Base-by-base conservation (phyloP, 2,888 invertebrate species). In the Leucophenga maculata region DNA sequence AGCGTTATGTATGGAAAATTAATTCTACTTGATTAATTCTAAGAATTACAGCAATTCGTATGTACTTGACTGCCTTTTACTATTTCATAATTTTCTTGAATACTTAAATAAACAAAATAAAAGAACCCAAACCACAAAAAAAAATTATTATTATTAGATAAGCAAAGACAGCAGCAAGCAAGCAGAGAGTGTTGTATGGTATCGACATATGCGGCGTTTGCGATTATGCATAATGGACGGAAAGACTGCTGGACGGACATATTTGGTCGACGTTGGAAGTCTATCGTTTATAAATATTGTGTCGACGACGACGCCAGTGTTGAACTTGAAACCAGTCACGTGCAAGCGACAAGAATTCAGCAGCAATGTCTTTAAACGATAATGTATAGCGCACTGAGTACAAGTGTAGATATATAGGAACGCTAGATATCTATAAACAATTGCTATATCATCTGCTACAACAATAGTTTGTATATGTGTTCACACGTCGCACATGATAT, bases 301-400 rank as follows among this genome's bases (percentile, higher is more conserved):
- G 8, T 8, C 16, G 50, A 16, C 50, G 70, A 16, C 50, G 71
- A 14, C 26, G 52, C 26, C n/a, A 52, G 54, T 65, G 72, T 69
- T 79, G 80, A 80, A 80, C 80, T 80, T 80, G 77, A 80, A 82
- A 76, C 76, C 80, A 76, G 80, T 80, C 82, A 79, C 82, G 82
- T 80, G 80, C 83, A 73, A 69, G 81, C 73, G 78, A 81, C 81
- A 76, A 72, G 78, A 64, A 48, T 46, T 64, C 8, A 9, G 11
- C 39, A 39, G 39, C 39, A 11, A 8, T 11, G 8, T 11, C 11
- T 11, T 39, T 8, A 11, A 6, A 9, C 39, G 39, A 39, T 39
- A 39, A 8, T 39, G 39, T 39, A 11, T 32, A 32, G 3, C 3
- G 32, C 8, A 32, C 32, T 9, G 20, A n/a, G 16, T 52, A 52